Evolutionary conservation across 2,797 vertebrate species (phyloP).

Genomic region (Sebastes matsubarae): DNA sequence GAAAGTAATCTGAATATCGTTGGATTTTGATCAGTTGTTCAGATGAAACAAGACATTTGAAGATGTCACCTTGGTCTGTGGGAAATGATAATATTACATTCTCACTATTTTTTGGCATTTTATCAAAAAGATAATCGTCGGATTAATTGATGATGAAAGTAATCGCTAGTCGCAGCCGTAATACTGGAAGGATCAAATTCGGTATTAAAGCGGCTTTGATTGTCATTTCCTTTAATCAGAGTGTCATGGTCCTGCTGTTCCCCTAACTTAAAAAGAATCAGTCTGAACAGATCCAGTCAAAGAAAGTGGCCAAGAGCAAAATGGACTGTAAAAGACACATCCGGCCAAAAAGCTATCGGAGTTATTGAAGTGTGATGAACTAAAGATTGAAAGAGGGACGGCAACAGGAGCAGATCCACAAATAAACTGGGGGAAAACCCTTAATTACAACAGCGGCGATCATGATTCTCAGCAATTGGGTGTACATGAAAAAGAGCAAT

Average conservation of each 20-base stretch:
- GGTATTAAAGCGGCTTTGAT: constrained; percentile 16
- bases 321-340: neutral
- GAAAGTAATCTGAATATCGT: neutral
- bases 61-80: neutral
- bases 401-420: constrained; percentile 18
- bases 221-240: neutral
- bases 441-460: constrained; percentile 48
- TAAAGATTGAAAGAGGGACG: constrained; percentile 8
- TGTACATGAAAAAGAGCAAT: constrained; percentile 50
- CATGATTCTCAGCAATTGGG: constrained; percentile 36
- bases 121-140: neutral
- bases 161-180: neutral
- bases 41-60: neutral
- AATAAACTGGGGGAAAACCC: constrained; percentile 29
- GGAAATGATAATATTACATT: neutral
- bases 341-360: constrained; percentile 1
- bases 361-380: constrained; percentile 17
- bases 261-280: neutral
- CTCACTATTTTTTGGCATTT: neutral
- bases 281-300: neutral
- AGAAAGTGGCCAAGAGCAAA: constrained; percentile 16
- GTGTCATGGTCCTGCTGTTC: neutral
- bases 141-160: neutral
- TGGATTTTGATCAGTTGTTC: neutral
- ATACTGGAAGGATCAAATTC: neutral